Percentiles rank a stretch among this genome's conserved stretches.
These are phyloP conservation scores for Eupithecia tripunctaria DNA, from an alignment of 2,888 invertebrate species.

Conservation along the genomic window DNA sequence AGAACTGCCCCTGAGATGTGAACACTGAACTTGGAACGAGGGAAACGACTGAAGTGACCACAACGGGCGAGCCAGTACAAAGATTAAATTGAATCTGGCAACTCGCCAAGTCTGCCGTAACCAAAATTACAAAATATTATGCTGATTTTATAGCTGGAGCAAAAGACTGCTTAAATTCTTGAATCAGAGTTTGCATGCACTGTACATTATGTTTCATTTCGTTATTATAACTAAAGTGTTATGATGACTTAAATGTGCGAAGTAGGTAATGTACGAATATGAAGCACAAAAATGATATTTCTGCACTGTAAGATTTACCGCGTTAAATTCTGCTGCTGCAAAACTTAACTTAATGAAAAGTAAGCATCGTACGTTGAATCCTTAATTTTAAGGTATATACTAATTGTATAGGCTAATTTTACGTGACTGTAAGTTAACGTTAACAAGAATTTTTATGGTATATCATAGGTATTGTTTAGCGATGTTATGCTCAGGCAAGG, in stretches of 20 bases:
- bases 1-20: slow-evolving; percentile 52
- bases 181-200: slow-evolving; percentile 27
- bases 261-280: slow-evolving; percentile 44
- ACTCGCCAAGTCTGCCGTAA: slow-evolving; percentile 64
- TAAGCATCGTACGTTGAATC: neutral
- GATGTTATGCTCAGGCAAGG: neutral
- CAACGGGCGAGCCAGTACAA: slow-evolving; percentile 68
- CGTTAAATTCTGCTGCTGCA: neutral
- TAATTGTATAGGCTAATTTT: too few species aligned
- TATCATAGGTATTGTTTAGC: neutral
- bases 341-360: neutral
- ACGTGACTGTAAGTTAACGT: neutral
- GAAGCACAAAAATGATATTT: neutral
- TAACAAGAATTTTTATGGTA: too few species aligned
- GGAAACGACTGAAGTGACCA: slow-evolving; percentile 70
- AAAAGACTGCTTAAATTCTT: slow-evolving; percentile 42
- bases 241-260: slow-evolving; percentile 11
- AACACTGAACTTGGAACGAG: slow-evolving; percentile 57
- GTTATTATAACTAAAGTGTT: neutral
- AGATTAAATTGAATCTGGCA: slow-evolving; percentile 79
- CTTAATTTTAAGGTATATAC: too few species aligned
- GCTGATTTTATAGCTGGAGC: slow-evolving; percentile 65
- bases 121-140: slow-evolving; percentile 77
- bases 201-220: slow-evolving; percentile 11
- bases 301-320: too few species aligned